Evolutionary conservation across 2,888 invertebrate genomes (phyloP), one percentile per base, ranked within the genome.

Genomic region (Linyphia triangularis): DNA sequence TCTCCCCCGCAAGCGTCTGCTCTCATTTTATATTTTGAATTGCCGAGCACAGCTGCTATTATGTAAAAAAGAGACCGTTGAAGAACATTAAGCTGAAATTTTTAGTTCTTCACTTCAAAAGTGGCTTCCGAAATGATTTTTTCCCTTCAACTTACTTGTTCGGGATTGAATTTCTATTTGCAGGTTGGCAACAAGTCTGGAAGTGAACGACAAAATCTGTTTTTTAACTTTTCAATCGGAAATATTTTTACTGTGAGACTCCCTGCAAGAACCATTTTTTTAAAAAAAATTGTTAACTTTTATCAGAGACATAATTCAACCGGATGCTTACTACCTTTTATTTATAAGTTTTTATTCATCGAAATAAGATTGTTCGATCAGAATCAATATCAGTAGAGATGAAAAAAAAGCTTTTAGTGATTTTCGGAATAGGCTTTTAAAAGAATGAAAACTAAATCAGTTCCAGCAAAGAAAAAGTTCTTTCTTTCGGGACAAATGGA

Each of bases 11-110:
- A 1, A 63, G 5, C 28, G 28, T n/a, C 16, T 13, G 24, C 26
- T n/a, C 22, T 16, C 33, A 77, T 24, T 77, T 77, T 61, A 77
- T 77, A 40, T 63, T 77, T 77, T 24, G 37, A 77, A 77, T 77
- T 77, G 77, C 37, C 77, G 77, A 63, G 16, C 37, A 24, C 63
- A 77, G 40, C 63, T 63, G 77, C 33, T 77, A 63, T 77, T 77
- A 77, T 77, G 63, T 77, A 77, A 77, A 77, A 73, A 75, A 59
- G 28, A 59, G 59, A n/a, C 2, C 24, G 13, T 7, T 26, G 33
- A 43, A 65, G 78, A 73, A 78, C 78, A 78, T 78, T 78, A 65
- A 65, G 43, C 43, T 40, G 19, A 19, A 81, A 81, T 43, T 43
- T 70, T 59, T 24, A 24, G 69, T 65, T 51, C 51, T 33, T 33